Evolutionary conservation across 2,113 vertebrate species (phyloP), one percentile per base, ranked within the genome.

Genomic region (Redunca redunca): DNA sequence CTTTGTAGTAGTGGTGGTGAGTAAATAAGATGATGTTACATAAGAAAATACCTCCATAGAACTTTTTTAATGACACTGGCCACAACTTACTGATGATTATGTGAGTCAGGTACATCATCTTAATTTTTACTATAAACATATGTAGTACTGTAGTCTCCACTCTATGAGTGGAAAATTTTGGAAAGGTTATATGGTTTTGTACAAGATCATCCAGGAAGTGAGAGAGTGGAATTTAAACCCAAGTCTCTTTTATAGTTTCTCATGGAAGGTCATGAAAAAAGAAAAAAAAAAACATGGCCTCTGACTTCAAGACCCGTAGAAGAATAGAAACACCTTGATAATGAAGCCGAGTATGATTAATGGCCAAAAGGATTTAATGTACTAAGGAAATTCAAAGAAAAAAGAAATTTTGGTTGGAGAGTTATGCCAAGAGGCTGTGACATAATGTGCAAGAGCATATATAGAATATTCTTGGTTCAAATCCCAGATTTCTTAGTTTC

Each of bases 331-430:
- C 28, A 28, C 52, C 90, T 94, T 10, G 21, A 2, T 95, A 92
- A 96, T 57, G 46, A 96, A 93, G 43, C 43, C 15, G 13, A 23
- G 3, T 46, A 52, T 89, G 60, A 86, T 74, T 94, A 89, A 91
- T 67, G 78, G 25, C 60, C 52, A 82, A 53, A 90, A 92, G 23
- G 19, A 83, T 67, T 92, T 95, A 58, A 19, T 80, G 40, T 93
- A 67, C 50, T 94, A 57, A 74, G 40, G 26, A 36, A 97, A 95
- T 95, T 94, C 84, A 58, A 71, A 82, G 84, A 96, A 96, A 92
- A 91, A 40, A 77, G 58, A 77, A 46, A 94, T 58, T 94, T 62
- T 94, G 53, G 26, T 15, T 23, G 11, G 30, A 91, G 43, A 95
- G 23, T 67, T 82, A 90, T 86, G 40, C 83, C 91, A 91, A 91